Evolutionary conservation across 2,797 vertebrate genomes (phyloP).

Genomic region (Xiphophorus birchmanni): DNA sequence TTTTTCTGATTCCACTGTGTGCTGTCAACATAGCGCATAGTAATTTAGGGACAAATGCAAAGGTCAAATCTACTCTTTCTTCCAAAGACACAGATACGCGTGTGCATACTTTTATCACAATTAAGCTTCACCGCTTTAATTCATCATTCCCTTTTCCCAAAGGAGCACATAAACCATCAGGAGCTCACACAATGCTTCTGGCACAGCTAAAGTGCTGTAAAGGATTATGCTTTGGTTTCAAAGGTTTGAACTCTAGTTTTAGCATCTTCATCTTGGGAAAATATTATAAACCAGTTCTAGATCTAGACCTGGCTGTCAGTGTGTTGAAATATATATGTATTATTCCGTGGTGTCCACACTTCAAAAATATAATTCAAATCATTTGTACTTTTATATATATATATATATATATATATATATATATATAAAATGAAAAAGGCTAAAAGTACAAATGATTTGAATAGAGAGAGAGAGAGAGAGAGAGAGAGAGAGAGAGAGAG

Average conservation of each 20-base stretch:
- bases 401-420: no score
- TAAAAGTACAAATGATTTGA: no score
- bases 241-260: slow-evolving; percentile 6
- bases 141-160: slow-evolving; percentile 5
- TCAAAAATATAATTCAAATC: neutral
- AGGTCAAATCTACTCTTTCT: slow-evolving; percentile 21
- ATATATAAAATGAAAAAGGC: no score
- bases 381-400: neutral
- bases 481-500: no score
- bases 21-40: neutral
- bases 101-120: slow-evolving; percentile 22
- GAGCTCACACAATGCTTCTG: slow-evolving; percentile 20
- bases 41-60: slow-evolving; percentile 6
- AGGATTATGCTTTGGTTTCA: slow-evolving; percentile 6
- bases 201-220: slow-evolving; percentile 10
- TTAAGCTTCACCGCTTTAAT: slow-evolving; percentile 18
- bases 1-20: neutral
- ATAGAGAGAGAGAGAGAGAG: no score
- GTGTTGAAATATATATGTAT: neutral
- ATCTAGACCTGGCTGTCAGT: neutral
- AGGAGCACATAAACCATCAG: slow-evolving; percentile 15
- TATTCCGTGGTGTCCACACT: neutral
- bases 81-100: neutral
- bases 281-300: neutral
- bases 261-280: neutral